A percentile compares a stretch with the other conserved stretches of the same genome.
These are phyloP conservation scores for Drosophila tristis DNA, from an alignment of 1,140 invertebrate genomes.

Conservation along the genomic window DNA sequence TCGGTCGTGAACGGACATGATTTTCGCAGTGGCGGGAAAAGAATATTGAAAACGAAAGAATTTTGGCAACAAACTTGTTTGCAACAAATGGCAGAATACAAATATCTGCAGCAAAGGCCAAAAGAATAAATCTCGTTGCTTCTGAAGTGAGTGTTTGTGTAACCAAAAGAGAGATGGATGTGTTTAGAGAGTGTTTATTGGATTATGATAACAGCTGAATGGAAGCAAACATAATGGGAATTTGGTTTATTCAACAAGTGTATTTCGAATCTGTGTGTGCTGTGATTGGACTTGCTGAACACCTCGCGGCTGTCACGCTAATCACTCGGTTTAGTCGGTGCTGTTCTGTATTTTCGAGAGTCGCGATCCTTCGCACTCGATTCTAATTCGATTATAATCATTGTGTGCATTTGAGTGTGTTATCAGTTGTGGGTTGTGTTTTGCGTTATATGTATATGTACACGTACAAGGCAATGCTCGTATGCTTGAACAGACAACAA, in stretches of 20 bases:
- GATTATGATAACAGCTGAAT: not conserved
- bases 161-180: not conserved
- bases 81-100: conserved; percentile 38
- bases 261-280: conserved; percentile 6
- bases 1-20: conserved; percentile 71
- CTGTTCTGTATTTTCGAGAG: not conserved
- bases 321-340: conserved; percentile 15
- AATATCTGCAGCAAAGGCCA: conserved; percentile 37
- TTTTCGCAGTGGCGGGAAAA: conserved; percentile 20
- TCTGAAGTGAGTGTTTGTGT: conserved; percentile 39
- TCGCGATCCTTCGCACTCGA: conserved; percentile 51
- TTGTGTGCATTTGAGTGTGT: conserved; percentile 50
- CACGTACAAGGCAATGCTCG: no score
- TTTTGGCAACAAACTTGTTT: conserved; percentile 73
- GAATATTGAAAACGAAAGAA: conserved; percentile 57
- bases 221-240: not conserved
- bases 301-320: conserved; percentile 10
- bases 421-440: conserved; percentile 56
- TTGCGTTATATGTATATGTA: conserved; percentile 42
- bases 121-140: conserved; percentile 37
- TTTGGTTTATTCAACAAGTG: conserved; percentile 42
- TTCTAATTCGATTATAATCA: conserved; percentile 36
- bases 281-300: conserved; percentile 1
- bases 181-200: not conserved
- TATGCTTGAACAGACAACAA: no score